Evolutionary conservation across 2,888 invertebrate species (phyloP).

Genomic region (Lepidochitona cinerea): DNA sequence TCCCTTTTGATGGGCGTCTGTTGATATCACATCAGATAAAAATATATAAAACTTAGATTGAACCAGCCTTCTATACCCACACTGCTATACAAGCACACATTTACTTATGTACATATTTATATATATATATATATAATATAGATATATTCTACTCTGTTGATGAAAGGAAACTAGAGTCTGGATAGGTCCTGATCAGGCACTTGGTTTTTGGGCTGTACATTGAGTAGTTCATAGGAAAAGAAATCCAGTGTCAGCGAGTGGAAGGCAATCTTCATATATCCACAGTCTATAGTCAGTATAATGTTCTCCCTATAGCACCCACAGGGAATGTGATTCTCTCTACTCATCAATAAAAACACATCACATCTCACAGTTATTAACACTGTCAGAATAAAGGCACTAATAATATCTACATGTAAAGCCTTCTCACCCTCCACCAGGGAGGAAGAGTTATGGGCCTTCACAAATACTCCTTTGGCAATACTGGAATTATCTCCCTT

Average conservation of each 20-base stretch:
- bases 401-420: neutral
- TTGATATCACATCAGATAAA: too few relatives aligned
- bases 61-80: too few relatives aligned
- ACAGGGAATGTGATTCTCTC: too few relatives aligned
- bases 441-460: neutral
- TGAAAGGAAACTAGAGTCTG: neutral
- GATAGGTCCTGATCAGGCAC: neutral
- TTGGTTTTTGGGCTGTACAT: neutral
- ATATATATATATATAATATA: neutral
- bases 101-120: neutral
- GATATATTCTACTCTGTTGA: neutral
- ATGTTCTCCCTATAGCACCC: neutral
- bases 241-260: neutral
- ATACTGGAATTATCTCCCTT: neutral
- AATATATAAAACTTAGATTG: too few relatives aligned
- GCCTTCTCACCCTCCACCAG: neutral
- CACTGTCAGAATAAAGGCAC: neutral
- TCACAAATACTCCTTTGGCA: constrained; percentile 6
- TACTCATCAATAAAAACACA: too few relatives aligned
- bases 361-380: neutral
- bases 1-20: too few relatives aligned
- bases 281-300: neutral
- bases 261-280: neutral
- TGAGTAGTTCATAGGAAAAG: constrained; percentile 5
- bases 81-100: too few relatives aligned